Evolutionary conservation across 1,140 invertebrate species (phyloP), one percentile per base, ranked within the genome.

Genomic region (Phenacoccus solenopsis): DNA sequence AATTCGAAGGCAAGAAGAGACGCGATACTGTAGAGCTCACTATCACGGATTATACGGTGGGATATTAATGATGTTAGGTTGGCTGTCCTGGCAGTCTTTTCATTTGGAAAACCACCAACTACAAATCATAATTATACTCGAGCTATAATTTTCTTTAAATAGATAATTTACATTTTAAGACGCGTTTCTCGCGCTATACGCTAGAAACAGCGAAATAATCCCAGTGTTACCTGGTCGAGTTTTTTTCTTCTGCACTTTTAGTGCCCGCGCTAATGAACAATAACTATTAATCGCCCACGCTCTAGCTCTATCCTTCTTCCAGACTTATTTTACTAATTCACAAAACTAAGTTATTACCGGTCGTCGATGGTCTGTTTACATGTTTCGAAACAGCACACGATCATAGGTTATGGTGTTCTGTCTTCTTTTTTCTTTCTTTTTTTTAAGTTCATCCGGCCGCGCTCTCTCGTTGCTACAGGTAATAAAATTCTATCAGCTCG

Each of bases 111-210:
- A 64, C 59, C 59, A 27, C 59, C 59, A 64, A 64, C 59, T 64
- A 64, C 59, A 64, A 64, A 64, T 64, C 59, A 64, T 64, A 64
- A 64, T 64, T 64, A 64, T 64, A 64, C 21, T 64, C 59, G 59
- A 64, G 59, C 59, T 64, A 64, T 64, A 64, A 64, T 64, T 64
- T 64, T 64, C 59, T 64, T 22, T 64, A 64, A 64, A 64, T 64
- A 64, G 59, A 64, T 64, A 64, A 64, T 64, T 64, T 64, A 64
- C 59, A 64, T 64, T 64, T 64, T 64, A 64, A 64, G 59, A 64
- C 59, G 59, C 59, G 59, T 64, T 64, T 64, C 59, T 64, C 59
- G 59, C 59, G 59, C 59, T 25, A 22, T 64, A 24, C 59, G 25
- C 32, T n/a, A 64, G 25, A 24, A 10, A 49, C 21, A 22, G 59